phyloP scores from a whole-genome alignment of 2,888 invertebrate species.

The Acanthosepion lycidas region DNA sequence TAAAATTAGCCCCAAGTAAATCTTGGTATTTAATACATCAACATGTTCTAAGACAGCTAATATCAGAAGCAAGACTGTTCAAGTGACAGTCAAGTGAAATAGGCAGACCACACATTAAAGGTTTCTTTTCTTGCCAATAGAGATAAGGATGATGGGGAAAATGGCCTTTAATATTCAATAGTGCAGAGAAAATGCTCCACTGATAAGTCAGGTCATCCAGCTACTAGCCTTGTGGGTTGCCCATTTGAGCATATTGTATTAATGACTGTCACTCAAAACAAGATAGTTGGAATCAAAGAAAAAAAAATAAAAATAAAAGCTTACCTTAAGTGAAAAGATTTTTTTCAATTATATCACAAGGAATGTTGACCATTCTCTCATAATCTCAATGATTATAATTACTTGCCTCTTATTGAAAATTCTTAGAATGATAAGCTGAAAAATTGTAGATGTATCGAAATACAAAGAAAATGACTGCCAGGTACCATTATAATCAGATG shows the following conservation, averaged over 20 bases:
- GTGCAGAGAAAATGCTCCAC: background rate
- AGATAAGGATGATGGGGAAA: background rate
- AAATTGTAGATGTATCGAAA: background rate
- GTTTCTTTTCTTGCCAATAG: background rate
- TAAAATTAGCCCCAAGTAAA: too few species aligned
- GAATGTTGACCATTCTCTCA: background rate
- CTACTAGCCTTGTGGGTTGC: background rate
- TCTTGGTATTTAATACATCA: too few species aligned
- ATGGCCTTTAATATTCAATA: conserved; percentile 17
- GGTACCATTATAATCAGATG: background rate
- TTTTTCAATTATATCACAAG: background rate
- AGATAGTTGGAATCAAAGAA: background rate
- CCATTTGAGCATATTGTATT: background rate
- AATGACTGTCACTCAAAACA: background rate
- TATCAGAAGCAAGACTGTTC: background rate
- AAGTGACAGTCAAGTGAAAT: background rate
- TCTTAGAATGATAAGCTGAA: too few species aligned
- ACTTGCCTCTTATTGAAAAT: background rate
- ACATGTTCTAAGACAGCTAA: too few species aligned
- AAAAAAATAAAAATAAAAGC: background rate
- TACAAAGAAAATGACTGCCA: background rate
- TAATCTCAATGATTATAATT: background rate
- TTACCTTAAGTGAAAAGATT: background rate
- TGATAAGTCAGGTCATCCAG: background rate
- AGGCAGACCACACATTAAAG: background rate